A percentile compares a stretch with the other conserved stretches of the same genome.
Evolutionary conservation across 2,888 invertebrate species (phyloP).

Genomic region (Eretmocerus hayati): DNA sequence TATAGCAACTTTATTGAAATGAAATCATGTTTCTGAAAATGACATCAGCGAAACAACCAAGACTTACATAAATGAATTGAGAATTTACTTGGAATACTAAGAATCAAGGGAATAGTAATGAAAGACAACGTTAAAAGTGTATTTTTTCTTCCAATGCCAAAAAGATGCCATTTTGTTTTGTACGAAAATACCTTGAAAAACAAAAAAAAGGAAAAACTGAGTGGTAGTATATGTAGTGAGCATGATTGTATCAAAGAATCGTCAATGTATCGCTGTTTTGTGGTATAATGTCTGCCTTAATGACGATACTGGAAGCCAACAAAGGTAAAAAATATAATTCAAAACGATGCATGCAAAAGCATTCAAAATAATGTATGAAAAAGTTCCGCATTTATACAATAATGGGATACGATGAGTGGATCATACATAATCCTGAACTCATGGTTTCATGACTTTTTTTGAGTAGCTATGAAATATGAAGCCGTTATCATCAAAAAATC

Average conservation of each 20-base stretch:
- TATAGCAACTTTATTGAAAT: slow-evolving; percentile 34
- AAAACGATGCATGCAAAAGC: not conserved
- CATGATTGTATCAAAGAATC: slow-evolving; percentile 34
- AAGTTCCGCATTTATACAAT: not conserved
- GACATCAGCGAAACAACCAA: no score
- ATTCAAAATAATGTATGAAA: not conserved
- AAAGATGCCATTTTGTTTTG: slow-evolving; percentile 46
- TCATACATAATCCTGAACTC: no score
- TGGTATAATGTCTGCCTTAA: slow-evolving; percentile 44
- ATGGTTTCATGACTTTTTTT: no score
- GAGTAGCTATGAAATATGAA: no score
- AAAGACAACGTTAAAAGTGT: slow-evolving; percentile 37
- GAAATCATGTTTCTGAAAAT: slow-evolving; percentile 35
- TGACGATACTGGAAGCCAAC: slow-evolving; percentile 37
- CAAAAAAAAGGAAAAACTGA: slow-evolving; percentile 29
- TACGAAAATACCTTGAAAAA: slow-evolving; percentile 39
- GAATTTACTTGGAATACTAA: no score
- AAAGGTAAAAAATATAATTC: slow-evolving; percentile 24
- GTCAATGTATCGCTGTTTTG: slow-evolving; percentile 41
- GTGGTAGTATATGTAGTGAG: slow-evolving; percentile 27
- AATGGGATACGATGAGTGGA: no score
- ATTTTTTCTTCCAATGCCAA: slow-evolving; percentile 48
- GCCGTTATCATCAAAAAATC: no score
- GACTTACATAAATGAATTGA: no score
- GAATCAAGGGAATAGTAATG: slow-evolving; percentile 25